Evolutionary conservation across 2,888 invertebrate species (phyloP).

Genomic region (Hirtodrosophila cameraria): DNA sequence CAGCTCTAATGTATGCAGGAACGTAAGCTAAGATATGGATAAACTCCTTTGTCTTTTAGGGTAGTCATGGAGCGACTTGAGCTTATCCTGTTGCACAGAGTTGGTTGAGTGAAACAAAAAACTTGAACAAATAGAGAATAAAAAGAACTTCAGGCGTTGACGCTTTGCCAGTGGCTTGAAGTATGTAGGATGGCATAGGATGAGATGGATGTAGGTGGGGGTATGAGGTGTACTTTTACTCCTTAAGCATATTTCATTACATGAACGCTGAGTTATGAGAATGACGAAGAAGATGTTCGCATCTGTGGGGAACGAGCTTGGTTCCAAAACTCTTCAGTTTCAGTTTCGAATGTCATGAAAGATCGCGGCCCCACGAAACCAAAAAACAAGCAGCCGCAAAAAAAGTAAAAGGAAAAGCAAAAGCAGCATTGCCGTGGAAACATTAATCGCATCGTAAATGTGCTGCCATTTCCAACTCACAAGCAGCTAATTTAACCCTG

Average conservation of each 20-base stretch:
- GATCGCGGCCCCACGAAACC: constrained; percentile 62
- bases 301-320: constrained; percentile 7
- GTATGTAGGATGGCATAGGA: background rate
- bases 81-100: background rate
- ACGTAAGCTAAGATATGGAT: too few species aligned
- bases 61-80: constrained; percentile 13
- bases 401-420: constrained; percentile 7
- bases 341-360: constrained; percentile 70
- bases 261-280: constrained; percentile 35
- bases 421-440: constrained; percentile 46
- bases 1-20: too few species aligned
- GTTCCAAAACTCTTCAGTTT: constrained; percentile 34
- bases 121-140: constrained; percentile 28
- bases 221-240: constrained; percentile 26
- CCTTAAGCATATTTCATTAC: constrained; percentile 75
- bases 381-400: background rate
- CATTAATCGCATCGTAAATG: constrained; percentile 71
- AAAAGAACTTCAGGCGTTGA: constrained; percentile 41
- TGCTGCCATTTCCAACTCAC: constrained; percentile 52
- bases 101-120: constrained; percentile 8
- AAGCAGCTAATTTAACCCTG: constrained; percentile 73
- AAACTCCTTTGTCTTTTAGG: constrained; percentile 6
- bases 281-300: constrained; percentile 15
- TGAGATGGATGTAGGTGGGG: background rate
- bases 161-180: constrained; percentile 31